Evolutionary conservation across 2,888 invertebrate species (phyloP).

Genomic region (Heteromurus nitidus): DNA sequence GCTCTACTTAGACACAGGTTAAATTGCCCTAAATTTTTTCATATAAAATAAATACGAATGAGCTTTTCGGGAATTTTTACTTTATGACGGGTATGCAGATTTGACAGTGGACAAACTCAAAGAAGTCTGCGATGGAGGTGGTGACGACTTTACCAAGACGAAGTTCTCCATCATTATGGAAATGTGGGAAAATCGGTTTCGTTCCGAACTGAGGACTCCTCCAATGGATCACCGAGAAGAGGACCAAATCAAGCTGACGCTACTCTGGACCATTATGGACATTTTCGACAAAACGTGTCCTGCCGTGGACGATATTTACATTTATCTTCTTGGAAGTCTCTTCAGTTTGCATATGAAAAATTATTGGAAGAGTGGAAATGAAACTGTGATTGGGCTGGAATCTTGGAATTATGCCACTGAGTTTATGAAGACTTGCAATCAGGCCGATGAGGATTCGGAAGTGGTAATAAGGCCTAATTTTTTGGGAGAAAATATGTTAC

Average conservation of each 20-base stretch:
- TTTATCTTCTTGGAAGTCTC: conserved; percentile 29
- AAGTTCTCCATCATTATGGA: conserved; percentile 46
- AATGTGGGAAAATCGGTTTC: conserved; percentile 32
- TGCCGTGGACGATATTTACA: conserved; percentile 30
- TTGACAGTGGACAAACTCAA: conserved; percentile 33
- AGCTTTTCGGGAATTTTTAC: too few relatives aligned
- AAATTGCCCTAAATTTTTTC: neutral
- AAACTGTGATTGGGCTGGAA: neutral
- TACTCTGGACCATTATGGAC: conserved; percentile 14
- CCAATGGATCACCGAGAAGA: neutral
- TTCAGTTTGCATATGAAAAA: conserved; percentile 28
- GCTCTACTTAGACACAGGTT: conserved; percentile 30
- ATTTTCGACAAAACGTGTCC: conserved; percentile 23
- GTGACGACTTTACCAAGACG: conserved; percentile 25
- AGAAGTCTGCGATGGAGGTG: conserved; percentile 28
- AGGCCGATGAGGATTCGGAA: too few relatives aligned
- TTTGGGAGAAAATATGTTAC: neutral
- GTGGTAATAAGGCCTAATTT: neutral
- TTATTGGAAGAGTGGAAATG: conserved; percentile 13
- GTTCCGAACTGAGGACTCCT: neutral
- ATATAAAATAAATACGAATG: neutral
- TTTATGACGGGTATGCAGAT: conserved; percentile 7
- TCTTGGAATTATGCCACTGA: neutral
- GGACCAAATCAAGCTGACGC: neutral
- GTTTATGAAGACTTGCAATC: neutral